Percentiles rank a stretch among this genome's conserved stretches.
phyloP scores from a whole-genome alignment of 2,888 invertebrate species.

The Athalia circularis region DNA sequence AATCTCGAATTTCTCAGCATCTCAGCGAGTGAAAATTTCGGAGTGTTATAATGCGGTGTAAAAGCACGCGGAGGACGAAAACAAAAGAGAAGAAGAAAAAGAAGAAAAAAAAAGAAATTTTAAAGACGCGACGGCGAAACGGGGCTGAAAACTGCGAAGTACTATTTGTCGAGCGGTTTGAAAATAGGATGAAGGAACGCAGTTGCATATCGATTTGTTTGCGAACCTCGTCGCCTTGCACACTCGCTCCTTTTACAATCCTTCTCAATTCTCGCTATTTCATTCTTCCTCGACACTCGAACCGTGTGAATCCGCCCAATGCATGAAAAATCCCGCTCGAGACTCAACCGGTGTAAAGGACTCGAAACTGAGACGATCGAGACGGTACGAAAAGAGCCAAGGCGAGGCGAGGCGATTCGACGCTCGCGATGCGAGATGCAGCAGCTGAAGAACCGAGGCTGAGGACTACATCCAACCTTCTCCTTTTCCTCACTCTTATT shows the following conservation, averaged over 20 bases:
- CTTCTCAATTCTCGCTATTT: slow-evolving; percentile 54
- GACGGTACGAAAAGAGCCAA: too few species aligned
- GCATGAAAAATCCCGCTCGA: slow-evolving; percentile 62
- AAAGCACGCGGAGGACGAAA: too few species aligned
- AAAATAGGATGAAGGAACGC: slow-evolving; percentile 63
- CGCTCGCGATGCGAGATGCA: background rate
- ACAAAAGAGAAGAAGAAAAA: too few species aligned
- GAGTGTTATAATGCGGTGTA: too few species aligned
- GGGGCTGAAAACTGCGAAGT: background rate
- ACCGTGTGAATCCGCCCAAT: slow-evolving; percentile 59
- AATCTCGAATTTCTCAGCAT: too few species aligned
- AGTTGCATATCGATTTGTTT: slow-evolving; percentile 68
- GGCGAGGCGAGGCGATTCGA: background rate
- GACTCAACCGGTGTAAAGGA: slow-evolving; percentile 41
- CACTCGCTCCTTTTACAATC: slow-evolving; percentile 44
- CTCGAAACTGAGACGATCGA: background rate
- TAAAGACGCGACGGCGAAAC: background rate
- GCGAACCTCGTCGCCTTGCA: slow-evolving; percentile 52
- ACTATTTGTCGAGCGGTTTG: slow-evolving; percentile 21
- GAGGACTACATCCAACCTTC: slow-evolving; percentile 6
- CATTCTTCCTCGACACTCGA: slow-evolving; percentile 57
- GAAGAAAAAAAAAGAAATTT: background rate
- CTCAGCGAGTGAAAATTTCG: too few species aligned
- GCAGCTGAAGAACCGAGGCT: slow-evolving; percentile 12
- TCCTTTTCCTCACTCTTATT: slow-evolving; percentile 2